These are phyloP conservation scores for Catostylus mosaicus DNA, from an alignment of 30 jellyfish, hydroid and myxozoan genomes.

Conservation along the genomic window DNA sequence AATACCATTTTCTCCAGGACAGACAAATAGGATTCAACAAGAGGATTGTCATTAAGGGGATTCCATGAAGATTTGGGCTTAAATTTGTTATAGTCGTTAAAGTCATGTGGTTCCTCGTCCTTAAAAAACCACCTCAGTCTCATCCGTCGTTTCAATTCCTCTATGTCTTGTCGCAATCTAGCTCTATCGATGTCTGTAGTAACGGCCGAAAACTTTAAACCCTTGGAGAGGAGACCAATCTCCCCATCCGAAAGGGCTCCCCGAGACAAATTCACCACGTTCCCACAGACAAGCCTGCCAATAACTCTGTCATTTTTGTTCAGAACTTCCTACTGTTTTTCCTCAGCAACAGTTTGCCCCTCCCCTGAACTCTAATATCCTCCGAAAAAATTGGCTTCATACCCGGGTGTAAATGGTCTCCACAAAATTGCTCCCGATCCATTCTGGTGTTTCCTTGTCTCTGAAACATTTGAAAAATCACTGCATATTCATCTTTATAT, in stretches of 20 bases:
- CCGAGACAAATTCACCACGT: background rate
- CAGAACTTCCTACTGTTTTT: background rate
- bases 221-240: background rate
- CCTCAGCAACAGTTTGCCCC: too few species aligned
- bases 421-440: too few species aligned
- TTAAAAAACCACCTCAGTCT: background rate
- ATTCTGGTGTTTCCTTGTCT: too few species aligned
- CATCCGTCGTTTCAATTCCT: background rate
- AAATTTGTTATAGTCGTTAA: background rate
- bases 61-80: constrained; percentile 6
- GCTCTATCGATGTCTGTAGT: background rate
- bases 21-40: constrained; percentile 6
- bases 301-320: background rate
- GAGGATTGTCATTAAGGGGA: constrained; percentile 10
- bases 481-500: too few species aligned
- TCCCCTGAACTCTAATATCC: too few species aligned
- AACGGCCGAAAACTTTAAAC: too few species aligned
- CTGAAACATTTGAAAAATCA: too few species aligned
- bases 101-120: background rate
- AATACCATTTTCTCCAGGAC: constrained; percentile 16
- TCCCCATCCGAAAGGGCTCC: background rate
- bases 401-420: too few species aligned
- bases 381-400: too few species aligned
- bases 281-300: background rate
- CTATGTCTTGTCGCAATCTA: background rate